These are phyloP conservation scores for Limnodromus scolopaceus DNA, from an alignment of 2,797 vertebrate genomes.

Conservation along the genomic window DNA sequence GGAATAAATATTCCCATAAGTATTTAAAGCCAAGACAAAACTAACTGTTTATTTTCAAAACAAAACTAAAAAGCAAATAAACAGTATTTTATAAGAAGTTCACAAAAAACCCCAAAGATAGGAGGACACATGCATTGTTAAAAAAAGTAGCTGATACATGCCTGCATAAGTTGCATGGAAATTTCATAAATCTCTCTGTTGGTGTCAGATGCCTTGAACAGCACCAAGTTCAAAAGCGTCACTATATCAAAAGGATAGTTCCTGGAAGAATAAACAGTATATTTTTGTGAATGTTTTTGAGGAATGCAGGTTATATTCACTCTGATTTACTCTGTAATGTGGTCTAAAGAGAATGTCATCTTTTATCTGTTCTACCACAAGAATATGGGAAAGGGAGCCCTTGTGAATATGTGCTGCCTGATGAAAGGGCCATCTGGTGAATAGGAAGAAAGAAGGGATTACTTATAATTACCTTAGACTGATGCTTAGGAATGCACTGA, in stretches of 20 bases:
- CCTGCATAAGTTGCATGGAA: constrained; percentile 99
- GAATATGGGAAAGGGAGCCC: constrained; percentile 1
- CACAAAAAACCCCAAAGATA: neutral
- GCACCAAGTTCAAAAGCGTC: constrained; percentile 94
- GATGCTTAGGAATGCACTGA: constrained; percentile 32
- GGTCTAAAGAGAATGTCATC: constrained; percentile 1
- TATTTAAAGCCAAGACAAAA: constrained; percentile 2
- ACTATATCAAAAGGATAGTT: constrained; percentile 99
- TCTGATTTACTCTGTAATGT: neutral
- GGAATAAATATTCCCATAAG: neutral
- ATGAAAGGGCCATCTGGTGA: constrained; percentile 36
- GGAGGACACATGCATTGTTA: neutral
- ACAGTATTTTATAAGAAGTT: neutral
- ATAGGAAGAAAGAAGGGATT: constrained; percentile 13
- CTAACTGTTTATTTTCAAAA: neutral
- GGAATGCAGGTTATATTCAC: neutral
- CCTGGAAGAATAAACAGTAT: constrained; percentile 78
- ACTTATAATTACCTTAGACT: constrained; percentile 12
- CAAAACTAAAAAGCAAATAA: neutral
- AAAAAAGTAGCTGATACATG: constrained; percentile 66
- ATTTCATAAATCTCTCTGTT: constrained; percentile 99
- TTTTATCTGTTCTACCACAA: neutral
- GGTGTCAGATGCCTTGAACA: constrained; percentile 98
- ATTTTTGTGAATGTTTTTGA: constrained; percentile 39
- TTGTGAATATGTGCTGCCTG: neutral